phyloP scores from a whole-genome alignment of 1,140 invertebrate species.

The Bombus terrestris region DNA sequence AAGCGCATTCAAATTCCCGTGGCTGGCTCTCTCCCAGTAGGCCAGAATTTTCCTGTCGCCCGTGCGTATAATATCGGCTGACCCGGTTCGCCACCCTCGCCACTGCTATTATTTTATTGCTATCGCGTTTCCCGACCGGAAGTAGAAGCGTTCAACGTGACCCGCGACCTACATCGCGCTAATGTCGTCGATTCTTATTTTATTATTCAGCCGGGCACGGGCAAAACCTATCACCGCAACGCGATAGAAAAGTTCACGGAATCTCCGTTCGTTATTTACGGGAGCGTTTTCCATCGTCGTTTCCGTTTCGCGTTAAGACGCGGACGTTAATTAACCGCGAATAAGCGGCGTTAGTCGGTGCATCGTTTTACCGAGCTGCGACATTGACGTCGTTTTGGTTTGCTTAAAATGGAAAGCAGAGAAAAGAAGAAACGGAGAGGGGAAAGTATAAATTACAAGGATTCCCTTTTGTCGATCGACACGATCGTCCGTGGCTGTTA shows the following conservation, averaged over 20 bases:
- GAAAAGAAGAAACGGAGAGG: conserved; percentile 37
- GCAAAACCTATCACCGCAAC: neutral
- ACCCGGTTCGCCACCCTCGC: conserved; percentile 50
- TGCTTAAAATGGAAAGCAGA: neutral
- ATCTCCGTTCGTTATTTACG: too few species aligned
- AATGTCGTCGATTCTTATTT: conserved; percentile 3
- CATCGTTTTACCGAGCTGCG: neutral
- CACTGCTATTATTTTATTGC: conserved; percentile 42
- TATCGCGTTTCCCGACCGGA: conserved; percentile 28
- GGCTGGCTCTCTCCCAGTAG: conserved; percentile 13
- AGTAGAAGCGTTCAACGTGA: conserved; percentile 19
- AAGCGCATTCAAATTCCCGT: conserved; percentile 43
- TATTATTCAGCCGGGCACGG: neutral
- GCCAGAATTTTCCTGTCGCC: conserved; percentile 22
- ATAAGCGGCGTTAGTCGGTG: too few species aligned
- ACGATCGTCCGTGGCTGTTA: conserved; percentile 56
- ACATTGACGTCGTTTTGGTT: neutral
- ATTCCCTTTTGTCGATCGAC: conserved; percentile 61
- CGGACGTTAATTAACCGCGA: too few species aligned
- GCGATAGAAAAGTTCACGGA: too few species aligned
- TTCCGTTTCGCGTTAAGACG: too few species aligned
- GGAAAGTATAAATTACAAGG: conserved; percentile 41
- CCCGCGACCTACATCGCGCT: conserved; percentile 34
- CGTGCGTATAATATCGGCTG: conserved; percentile 39
- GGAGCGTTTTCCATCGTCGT: too few species aligned